phyloP scores from a whole-genome alignment of 2,888 invertebrate species.

The Temnothorax ravouxi region DNA sequence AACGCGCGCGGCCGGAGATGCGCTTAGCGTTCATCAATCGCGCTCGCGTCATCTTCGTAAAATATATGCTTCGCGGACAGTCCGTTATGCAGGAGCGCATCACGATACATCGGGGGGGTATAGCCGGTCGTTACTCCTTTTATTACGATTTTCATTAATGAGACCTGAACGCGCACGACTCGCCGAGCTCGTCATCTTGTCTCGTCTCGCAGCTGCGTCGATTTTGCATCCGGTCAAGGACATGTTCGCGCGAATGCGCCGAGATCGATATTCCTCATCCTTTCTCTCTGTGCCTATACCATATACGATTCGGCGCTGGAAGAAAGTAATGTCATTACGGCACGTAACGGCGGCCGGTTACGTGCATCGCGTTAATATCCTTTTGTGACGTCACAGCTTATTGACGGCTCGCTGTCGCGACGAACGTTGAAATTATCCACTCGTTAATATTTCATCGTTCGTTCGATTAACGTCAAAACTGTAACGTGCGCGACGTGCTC shows the following conservation, averaged over 20 bases:
- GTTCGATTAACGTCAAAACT: slow-evolving; percentile 51
- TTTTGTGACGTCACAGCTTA: slow-evolving; percentile 20
- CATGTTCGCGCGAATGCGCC: slow-evolving; percentile 25
- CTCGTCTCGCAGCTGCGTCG: slow-evolving; percentile 50
- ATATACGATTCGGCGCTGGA: slow-evolving; percentile 41
- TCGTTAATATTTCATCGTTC: slow-evolving; percentile 71
- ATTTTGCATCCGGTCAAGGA: slow-evolving; percentile 68
- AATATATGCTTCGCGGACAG: slow-evolving; percentile 35
- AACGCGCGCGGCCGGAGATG: slow-evolving; percentile 28
- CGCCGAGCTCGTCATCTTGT: not conserved
- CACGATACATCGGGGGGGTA: slow-evolving; percentile 13
- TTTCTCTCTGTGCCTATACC: slow-evolving; percentile 47
- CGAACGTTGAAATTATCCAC: slow-evolving; percentile 51
- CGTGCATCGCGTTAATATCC: slow-evolving; percentile 52
- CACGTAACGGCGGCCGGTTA: slow-evolving; percentile 64
- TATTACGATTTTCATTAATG: slow-evolving; percentile 47
- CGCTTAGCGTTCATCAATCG: slow-evolving; percentile 50
- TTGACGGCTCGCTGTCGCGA: slow-evolving; percentile 37
- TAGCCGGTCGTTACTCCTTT: slow-evolving; percentile 32
- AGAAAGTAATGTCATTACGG: slow-evolving; percentile 65
- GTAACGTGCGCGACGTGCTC: slow-evolving; percentile 32
- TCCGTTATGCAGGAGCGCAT: slow-evolving; percentile 31
- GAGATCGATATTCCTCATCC: slow-evolving; percentile 65
- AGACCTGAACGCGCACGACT: slow-evolving; percentile 19
- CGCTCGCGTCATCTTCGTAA: slow-evolving; percentile 41